Conservation (phyloP, 2,888 invertebrate genomes). For the Linyphia triangularis region DNA sequence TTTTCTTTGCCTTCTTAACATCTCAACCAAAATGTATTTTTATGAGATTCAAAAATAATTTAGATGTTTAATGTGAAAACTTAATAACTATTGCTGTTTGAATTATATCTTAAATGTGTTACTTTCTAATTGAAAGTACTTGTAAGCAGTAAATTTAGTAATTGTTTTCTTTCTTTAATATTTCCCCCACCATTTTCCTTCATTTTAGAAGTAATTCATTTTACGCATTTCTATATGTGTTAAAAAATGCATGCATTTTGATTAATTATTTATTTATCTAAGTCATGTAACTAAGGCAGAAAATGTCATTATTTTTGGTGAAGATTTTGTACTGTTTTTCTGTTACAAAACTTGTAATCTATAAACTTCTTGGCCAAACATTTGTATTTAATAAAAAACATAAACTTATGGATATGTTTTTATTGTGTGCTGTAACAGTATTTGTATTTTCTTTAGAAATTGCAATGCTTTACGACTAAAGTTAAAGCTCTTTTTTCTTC, state of each 20-base stretch:
- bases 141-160: neutral
- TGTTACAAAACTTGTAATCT: slow-evolving; percentile 16
- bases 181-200: neutral
- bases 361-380: slow-evolving; percentile 38
- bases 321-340: slow-evolving; percentile 14
- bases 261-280: neutral
- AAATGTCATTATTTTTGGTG: slow-evolving; percentile 13
- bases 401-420: neutral
- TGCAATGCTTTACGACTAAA: too few relatives aligned
- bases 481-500: too few relatives aligned
- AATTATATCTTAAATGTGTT: neutral
- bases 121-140: slow-evolving; percentile 36
- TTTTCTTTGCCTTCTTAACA: too few relatives aligned
- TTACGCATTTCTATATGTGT: neutral
- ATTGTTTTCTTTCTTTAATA: neutral
- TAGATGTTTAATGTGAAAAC: too few relatives aligned
- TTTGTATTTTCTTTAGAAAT: too few relatives aligned
- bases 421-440: neutral
- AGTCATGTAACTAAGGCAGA: neutral
- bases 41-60: too few relatives aligned
- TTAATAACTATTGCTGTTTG: neutral
- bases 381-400: slow-evolving; percentile 51
- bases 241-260: too few relatives aligned
- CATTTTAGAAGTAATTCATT: neutral
- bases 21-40: too few relatives aligned